Conservation (phyloP, 2,113 vertebrate species). For the Eleginops maclovinus region DNA sequence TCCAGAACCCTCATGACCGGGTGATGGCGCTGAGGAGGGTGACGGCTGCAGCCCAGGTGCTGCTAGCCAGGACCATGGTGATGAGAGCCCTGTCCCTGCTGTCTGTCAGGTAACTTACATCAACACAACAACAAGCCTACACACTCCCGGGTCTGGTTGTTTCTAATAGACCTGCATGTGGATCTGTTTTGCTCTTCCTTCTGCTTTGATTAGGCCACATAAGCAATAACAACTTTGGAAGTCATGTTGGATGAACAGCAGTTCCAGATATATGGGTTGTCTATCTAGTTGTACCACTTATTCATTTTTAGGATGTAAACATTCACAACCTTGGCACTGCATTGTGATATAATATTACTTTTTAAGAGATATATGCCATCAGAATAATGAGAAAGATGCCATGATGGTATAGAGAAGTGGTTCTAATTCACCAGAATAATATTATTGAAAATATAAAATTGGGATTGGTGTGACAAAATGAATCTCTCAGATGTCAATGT, state of each 20-base stretch:
- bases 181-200: too few relatives aligned
- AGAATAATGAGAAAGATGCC: too few relatives aligned
- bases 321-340: neutral
- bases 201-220: too few relatives aligned
- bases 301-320: neutral
- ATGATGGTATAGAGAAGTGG: too few relatives aligned
- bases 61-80: slow-evolving; percentile 97
- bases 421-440: too few relatives aligned
- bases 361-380: too few relatives aligned
- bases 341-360: neutral
- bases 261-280: neutral
- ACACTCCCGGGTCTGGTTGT: neutral
- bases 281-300: neutral
- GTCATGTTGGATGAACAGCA: too few relatives aligned
- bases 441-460: too few relatives aligned
- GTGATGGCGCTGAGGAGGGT: slow-evolving; percentile 95
- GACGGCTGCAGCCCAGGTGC: slow-evolving; percentile 95
- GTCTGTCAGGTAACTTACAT: slow-evolving; percentile 78
- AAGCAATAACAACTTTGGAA: too few relatives aligned
- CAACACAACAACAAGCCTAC: neutral
- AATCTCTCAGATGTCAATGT: neutral
- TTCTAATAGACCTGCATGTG: neutral
- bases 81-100: slow-evolving; percentile 96
- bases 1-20: slow-evolving; percentile 92
- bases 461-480: too few relatives aligned